Evolutionary conservation across 2,797 vertebrate species (phyloP), one percentile per base, ranked within the genome.

Genomic region (Enteromius thamalakanensis): DNA sequence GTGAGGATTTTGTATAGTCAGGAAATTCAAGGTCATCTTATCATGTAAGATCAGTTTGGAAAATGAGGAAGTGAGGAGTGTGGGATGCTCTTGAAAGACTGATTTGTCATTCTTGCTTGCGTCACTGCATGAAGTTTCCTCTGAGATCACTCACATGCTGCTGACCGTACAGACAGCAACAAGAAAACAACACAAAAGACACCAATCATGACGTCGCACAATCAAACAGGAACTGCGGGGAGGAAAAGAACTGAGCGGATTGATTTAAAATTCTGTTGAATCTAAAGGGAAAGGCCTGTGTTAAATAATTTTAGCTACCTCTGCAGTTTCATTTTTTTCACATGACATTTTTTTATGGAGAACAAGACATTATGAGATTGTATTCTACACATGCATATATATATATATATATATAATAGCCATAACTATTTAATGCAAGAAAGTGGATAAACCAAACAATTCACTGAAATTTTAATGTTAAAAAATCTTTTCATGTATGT

Each of bases 61-160:
- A 82, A 81, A 75, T 51, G 58, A 74, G 70, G 71, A 75, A 40
- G 2, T 72, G 3, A 72, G 17, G 58, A 65, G 70, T 82, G 72
- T 65, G 70, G 55, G 70, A 81, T 81, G 55, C 29, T 69, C 37
- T 45, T 23, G 47, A 67, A 67, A 76, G 60, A 23, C 34, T 15
- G 62, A 42, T 55, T 64, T 76, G 58, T 81, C 80, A 64, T 75
- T 42, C n/a, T 6, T 65, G 12, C 32, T 64, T 76, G 60, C 60
- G 2, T 82, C 80, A 82, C 14, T 34, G 26, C 40, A 32, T 80
- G 68, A 60, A 32, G 51, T 80, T 67, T 79, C 76, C 79, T 70
- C 67, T 58, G 51, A 23, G 40, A 62, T 17, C 79, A 79, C 45
- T 79, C 45, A 37, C 49, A 8, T 8, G 21, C 53, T 81, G 68